Evolutionary conservation across 1,140 invertebrate species (phyloP), one percentile per base, ranked within the genome.

Genomic region (Metopolophium dirhodum): DNA sequence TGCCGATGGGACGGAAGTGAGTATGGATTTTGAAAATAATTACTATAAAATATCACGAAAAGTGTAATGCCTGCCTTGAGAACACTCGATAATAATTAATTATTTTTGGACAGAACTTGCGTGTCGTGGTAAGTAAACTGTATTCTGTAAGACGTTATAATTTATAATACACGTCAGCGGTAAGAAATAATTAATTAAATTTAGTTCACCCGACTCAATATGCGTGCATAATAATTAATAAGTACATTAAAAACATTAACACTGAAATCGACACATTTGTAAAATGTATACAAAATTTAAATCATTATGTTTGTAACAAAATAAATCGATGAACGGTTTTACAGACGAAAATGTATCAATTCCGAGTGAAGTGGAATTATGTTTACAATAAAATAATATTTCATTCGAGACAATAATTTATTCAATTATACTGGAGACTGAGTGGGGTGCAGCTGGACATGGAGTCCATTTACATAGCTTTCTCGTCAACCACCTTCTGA

Each of bases 181-280:
- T 85, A 26, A 85, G 41, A 41, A 85, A 85, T 85, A 85, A 85
- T 85, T 45, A 85, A 85, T 45, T 85, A 45, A 85, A 85, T 41
- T 11, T 85, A n/a, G 14, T 77, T n/a, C 0, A 7, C 14, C n/a
- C n/a, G n/a, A n/a, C 14, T n/a, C 61, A n/a, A 77, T n/a, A 68
- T 77, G n/a, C 30, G n/a, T 35, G 30, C 14, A 77, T n/a, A 77
- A n/a, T 35, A 77, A 77, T 77, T 0, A n/a, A 77, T 77, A 54
- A 1, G 8, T 47, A 30, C 26, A 77, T 77, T 77, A n/a, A 77
- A 77, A 77, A 35, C n/a, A 77, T n/a, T 77, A 77, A 77, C 14
- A 37, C 23, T 7, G 41, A 26, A 26, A 26, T 41, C 37, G 83
- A n/a, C 41, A 47, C 45, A 14, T 87, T 77, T 77, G 0, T 68